Base-by-base conservation (phyloP, 1,140 invertebrate genomes). In the Halictus rubicundus region DNA sequence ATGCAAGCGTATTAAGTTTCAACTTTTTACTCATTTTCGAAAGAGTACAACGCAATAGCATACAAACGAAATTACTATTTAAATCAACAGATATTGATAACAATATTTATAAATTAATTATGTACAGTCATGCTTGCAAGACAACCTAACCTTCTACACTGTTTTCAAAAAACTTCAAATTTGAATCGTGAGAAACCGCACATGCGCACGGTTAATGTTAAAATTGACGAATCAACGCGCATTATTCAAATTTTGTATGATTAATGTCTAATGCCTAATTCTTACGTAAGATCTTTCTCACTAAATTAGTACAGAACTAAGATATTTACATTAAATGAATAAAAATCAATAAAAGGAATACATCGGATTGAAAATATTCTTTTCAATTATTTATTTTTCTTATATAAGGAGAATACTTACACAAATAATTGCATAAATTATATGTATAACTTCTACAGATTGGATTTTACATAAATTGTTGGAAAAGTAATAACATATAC, bases 11-110 rank as follows among this genome's bases (percentile, higher is more conserved):
- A 54, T 66, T 75, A 10, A 90, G 69, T 59, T 89, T 90, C 25
- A 90, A 85, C 10, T 54, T 77, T 66, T 89, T 89, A 39, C 70
- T 89, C 87, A 90, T 90, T 64, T 80, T 81, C 10, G 12, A 68
- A 27, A 61, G 8, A 10, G 27, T 42, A 42, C 27, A 14, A 2
- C 54, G 2, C 16, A 4, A 52, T 21, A 2, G 27, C 19, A 23
- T 69, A 60, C 4, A 46, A 49, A 21, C 8, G 0, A 6, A 46
- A 59, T 1, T 25, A 7, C 2, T 60, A 0, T 25, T 37, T 49
- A 2, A 12, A 3, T n/a, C 23, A 32, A 59, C 8, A 16, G 21
- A 46, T 69, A n/a, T n/a, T n/a, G n/a, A n/a, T n/a, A n/a, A n/a
- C n/a, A n/a, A n/a, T n/a, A 16, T 14, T n/a, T 10, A 12, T 5